These are phyloP conservation scores for Agrochola litura DNA, from an alignment of 2,888 invertebrate genomes.

Conservation along the genomic window DNA sequence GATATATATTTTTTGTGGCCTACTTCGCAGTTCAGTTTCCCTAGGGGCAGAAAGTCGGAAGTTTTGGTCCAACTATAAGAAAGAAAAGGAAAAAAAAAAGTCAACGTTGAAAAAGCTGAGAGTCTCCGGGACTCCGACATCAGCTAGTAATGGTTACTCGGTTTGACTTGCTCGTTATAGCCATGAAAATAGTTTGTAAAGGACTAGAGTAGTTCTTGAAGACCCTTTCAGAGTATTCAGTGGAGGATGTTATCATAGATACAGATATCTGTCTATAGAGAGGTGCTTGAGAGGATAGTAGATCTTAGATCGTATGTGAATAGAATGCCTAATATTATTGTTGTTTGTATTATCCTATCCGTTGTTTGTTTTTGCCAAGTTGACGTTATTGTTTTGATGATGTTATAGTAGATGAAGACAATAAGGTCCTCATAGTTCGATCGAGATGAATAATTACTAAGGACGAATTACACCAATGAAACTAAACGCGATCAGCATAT, in stretches of 20 bases:
- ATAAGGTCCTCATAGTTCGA: background rate
- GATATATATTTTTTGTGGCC: constrained; percentile 39
- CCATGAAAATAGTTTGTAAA: constrained; percentile 37
- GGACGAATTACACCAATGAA: too few relatives aligned
- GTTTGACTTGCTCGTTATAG: constrained; percentile 48
- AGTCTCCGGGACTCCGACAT: constrained; percentile 13
- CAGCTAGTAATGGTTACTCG: constrained; percentile 51
- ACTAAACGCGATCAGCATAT: too few relatives aligned
- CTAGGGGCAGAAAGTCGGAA: constrained; percentile 45
- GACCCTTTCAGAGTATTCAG: constrained; percentile 1
- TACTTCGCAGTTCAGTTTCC: constrained; percentile 43
- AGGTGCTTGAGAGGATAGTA: background rate
- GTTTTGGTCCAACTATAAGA: constrained; percentile 40
- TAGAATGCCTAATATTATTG: constrained; percentile 6
- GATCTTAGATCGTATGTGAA: constrained; percentile 19
- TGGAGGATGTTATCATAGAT: constrained; percentile 19
- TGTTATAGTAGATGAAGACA: too few relatives aligned
- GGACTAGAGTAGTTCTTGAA: constrained; percentile 12
- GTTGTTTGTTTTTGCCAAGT: background rate
- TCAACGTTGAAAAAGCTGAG: constrained; percentile 34
- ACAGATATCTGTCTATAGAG: background rate
- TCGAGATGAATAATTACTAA: too few relatives aligned
- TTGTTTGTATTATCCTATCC: background rate
- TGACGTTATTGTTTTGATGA: constrained; percentile 15
- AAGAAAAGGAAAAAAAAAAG: constrained; percentile 42